Evolutionary conservation across 2,888 invertebrate genomes (phyloP).

Genomic region (Lottia scabra): DNA sequence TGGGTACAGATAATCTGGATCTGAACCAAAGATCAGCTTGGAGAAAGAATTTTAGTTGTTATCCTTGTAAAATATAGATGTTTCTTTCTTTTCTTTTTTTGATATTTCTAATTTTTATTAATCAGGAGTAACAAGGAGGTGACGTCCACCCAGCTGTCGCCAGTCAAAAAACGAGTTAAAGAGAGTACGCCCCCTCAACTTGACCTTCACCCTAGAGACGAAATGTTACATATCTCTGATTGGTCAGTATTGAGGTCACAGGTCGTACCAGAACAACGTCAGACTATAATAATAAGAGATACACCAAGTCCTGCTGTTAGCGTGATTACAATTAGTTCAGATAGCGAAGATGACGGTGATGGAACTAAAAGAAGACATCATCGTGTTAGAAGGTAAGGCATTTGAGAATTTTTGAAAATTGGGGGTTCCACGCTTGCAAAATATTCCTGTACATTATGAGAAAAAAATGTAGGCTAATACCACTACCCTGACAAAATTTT

Average conservation of each 20-base stretch:
- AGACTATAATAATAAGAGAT: constrained; percentile 94
- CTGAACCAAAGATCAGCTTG: too few relatives aligned
- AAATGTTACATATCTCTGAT: constrained; percentile 29
- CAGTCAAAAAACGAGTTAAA: constrained; percentile 96
- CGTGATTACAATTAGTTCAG: constrained; percentile 95
- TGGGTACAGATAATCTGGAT: too few relatives aligned
- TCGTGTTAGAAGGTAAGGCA: constrained; percentile 19
- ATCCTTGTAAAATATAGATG: too few relatives aligned
- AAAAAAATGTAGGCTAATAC: too few relatives aligned
- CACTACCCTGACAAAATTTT: too few relatives aligned
- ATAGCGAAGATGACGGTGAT: constrained; percentile 79
- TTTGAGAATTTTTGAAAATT: neutral
- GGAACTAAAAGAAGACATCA: constrained; percentile 9
- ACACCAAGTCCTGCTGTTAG: constrained; percentile 95
- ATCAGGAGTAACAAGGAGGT: constrained; percentile 55
- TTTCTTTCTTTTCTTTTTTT: too few relatives aligned
- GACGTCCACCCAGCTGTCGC: constrained; percentile 83
- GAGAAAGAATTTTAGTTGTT: too few relatives aligned
- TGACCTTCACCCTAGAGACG: constrained; percentile 20
- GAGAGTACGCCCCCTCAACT: constrained; percentile 85
- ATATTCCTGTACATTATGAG: too few relatives aligned
- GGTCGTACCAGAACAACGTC: constrained; percentile 71
- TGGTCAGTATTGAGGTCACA: constrained; percentile 26
- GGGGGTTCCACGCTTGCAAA: too few relatives aligned
- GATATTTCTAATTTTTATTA: too few relatives aligned